Conservation (phyloP, 2,888 invertebrate species). For the Nemurella pictetii region DNA sequence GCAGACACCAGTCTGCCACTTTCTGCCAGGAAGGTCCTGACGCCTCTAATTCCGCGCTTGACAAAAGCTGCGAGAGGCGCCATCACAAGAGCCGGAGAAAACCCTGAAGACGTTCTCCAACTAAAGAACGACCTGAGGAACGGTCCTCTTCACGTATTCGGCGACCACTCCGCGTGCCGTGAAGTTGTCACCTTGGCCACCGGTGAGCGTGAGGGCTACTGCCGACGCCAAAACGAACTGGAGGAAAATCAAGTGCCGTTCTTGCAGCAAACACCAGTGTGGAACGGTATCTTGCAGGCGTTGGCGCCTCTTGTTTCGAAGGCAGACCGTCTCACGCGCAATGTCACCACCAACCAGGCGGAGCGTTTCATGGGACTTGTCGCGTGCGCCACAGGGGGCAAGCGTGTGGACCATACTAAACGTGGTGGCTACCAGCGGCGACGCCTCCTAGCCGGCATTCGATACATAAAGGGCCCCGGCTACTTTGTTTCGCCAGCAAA, state of each 20-base stretch:
- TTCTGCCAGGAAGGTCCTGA: background rate
- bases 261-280: background rate
- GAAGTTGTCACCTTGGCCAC: background rate
- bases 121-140: constrained; percentile 27
- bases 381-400: background rate
- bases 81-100: background rate
- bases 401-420: background rate
- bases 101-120: background rate
- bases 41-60: background rate
- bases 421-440: background rate
- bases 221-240: background rate
- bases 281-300: background rate
- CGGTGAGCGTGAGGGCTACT: constrained; percentile 7
- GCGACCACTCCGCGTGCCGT: background rate
- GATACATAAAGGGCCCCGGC: background rate
- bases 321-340: background rate
- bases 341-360: background rate
- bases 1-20: constrained; percentile 3
- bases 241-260: background rate
- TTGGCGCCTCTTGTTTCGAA: background rate
- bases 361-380: background rate
- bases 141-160: constrained; percentile 33
- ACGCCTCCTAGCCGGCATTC: background rate
- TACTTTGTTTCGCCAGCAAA: background rate
- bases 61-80: constrained; percentile 23